Conservation (phyloP, 2,888 invertebrate species). For the Scaptomyza polygonia region DNA sequence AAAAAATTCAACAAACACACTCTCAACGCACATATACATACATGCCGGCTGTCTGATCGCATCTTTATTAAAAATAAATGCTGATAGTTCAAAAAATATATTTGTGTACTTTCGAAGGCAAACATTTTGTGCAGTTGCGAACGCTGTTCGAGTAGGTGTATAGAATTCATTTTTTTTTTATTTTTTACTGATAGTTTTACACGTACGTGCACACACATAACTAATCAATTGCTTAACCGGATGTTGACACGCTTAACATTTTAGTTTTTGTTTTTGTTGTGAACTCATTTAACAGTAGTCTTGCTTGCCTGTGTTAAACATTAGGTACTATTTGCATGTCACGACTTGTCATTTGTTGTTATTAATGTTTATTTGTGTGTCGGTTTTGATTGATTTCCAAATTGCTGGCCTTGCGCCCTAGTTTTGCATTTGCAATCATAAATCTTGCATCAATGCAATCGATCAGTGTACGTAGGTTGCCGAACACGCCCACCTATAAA, state of each 20-base stretch:
- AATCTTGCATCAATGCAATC: slow-evolving; percentile 46
- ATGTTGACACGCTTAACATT: slow-evolving; percentile 41
- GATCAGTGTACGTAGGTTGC: slow-evolving; percentile 29
- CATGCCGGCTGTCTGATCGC: slow-evolving; percentile 54
- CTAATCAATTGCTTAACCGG: slow-evolving; percentile 46
- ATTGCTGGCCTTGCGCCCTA: slow-evolving; percentile 43
- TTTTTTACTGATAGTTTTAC: slow-evolving; percentile 2
- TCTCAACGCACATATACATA: slow-evolving; percentile 28
- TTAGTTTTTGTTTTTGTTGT: slow-evolving; percentile 1
- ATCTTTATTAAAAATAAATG: slow-evolving; percentile 76
- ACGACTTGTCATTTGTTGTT: slow-evolving; percentile 40
- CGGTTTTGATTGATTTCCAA: slow-evolving; percentile 56
- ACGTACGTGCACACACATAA: slow-evolving; percentile 51
- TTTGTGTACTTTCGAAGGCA: slow-evolving; percentile 48
- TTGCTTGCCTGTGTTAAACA: slow-evolving; percentile 12
- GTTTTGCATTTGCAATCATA: slow-evolving; percentile 48
- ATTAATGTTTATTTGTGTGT: slow-evolving; percentile 6
- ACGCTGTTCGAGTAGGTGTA: slow-evolving; percentile 10
- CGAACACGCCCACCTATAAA: slow-evolving; percentile 73
- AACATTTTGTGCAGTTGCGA: slow-evolving; percentile 48
- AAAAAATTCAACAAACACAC: slow-evolving; percentile 34
- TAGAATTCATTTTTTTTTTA: neutral
- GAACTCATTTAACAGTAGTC: slow-evolving; percentile 40
- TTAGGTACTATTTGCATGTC: slow-evolving; percentile 37
- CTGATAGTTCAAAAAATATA: slow-evolving; percentile 65